These are phyloP conservation scores for Boloria selene DNA, from an alignment of 2,888 invertebrate genomes.

Conservation along the genomic window DNA sequence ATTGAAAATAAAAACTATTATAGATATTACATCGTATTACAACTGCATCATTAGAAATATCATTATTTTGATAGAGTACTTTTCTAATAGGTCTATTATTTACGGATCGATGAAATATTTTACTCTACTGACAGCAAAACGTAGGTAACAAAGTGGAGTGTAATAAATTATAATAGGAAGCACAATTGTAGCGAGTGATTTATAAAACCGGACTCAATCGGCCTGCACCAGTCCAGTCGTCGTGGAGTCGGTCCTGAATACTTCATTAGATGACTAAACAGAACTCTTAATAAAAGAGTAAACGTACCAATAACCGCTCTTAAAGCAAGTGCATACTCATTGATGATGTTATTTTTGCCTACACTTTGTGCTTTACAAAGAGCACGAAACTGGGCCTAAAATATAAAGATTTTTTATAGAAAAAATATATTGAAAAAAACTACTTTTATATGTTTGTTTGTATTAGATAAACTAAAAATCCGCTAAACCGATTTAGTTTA, in stretches of 20 bases:
- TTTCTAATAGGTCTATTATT: not conserved
- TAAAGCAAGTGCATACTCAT: conserved; percentile 28
- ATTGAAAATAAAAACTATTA: not conserved
- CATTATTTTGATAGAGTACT: not conserved
- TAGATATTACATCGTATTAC: too few relatives aligned
- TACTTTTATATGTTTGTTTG: too few relatives aligned
- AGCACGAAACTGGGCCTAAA: not conserved
- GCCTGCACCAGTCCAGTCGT: conserved; percentile 48
- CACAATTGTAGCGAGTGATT: conserved; percentile 59
- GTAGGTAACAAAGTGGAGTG: conserved; percentile 50
- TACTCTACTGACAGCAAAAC: conserved; percentile 27
- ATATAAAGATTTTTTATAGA: too few relatives aligned
- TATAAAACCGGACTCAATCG: conserved; percentile 53
- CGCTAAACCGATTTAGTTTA: too few relatives aligned
- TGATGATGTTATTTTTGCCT: conserved; percentile 27
- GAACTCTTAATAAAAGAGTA: conserved; percentile 59
- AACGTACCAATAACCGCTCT: conserved; percentile 47
- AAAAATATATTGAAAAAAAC: too few relatives aligned
- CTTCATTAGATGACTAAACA: conserved; percentile 78
- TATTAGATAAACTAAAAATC: too few relatives aligned
- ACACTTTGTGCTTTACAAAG: conserved; percentile 12
- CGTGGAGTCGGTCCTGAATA: conserved; percentile 60
- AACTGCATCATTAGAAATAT: too few relatives aligned
- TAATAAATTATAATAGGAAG: conserved; percentile 59
- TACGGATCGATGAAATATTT: conserved; percentile 24